Percentiles rank a stretch among this genome's conserved stretches.
Conservation (phyloP, 2,797 vertebrate genomes). For the Sebastes melanostomus region DNA sequence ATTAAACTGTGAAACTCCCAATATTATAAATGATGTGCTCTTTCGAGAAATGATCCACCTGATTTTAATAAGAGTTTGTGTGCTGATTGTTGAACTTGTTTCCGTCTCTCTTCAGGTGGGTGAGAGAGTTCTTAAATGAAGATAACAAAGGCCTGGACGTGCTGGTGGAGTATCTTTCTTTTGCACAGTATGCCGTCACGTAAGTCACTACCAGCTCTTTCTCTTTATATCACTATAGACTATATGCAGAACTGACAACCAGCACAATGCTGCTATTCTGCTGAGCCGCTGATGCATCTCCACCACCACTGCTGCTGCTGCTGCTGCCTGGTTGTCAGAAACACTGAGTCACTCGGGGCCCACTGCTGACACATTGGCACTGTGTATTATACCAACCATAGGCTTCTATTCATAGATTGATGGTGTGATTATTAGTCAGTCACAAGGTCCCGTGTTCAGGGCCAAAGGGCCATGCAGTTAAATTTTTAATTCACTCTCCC, state of each 20-base stretch:
- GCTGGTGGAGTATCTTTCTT: conserved; percentile 97
- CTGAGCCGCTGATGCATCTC: conserved; percentile 55
- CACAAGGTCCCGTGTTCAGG: conserved; percentile 60
- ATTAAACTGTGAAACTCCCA: not conserved
- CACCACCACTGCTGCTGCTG: conserved; percentile 39
- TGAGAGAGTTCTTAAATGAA: conserved; percentile 98
- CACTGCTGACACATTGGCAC: conserved; percentile 57
- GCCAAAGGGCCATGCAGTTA: conserved; percentile 46
- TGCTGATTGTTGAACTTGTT: not conserved
- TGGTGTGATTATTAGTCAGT: conserved; percentile 71
- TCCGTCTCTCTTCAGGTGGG: conserved; percentile 86
- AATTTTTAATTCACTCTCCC: conserved; percentile 44
- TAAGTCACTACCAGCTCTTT: conserved; percentile 82
- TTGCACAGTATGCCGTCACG: conserved; percentile 98
- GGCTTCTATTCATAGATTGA: conserved; percentile 73
- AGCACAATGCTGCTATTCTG: conserved; percentile 75
- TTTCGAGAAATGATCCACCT: not conserved
- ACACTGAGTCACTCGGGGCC: conserved; percentile 69
- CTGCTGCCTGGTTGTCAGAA: conserved; percentile 53
- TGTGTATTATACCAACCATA: conserved; percentile 53
- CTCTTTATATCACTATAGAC: conserved; percentile 3
- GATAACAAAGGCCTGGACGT: conserved; percentile 98
- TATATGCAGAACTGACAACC: conserved; percentile 40
- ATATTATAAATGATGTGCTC: not conserved
- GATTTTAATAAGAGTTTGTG: not conserved